Evolutionary conservation across 2,888 invertebrate genomes (phyloP).

Genomic region (Oscheius sp.): DNA sequence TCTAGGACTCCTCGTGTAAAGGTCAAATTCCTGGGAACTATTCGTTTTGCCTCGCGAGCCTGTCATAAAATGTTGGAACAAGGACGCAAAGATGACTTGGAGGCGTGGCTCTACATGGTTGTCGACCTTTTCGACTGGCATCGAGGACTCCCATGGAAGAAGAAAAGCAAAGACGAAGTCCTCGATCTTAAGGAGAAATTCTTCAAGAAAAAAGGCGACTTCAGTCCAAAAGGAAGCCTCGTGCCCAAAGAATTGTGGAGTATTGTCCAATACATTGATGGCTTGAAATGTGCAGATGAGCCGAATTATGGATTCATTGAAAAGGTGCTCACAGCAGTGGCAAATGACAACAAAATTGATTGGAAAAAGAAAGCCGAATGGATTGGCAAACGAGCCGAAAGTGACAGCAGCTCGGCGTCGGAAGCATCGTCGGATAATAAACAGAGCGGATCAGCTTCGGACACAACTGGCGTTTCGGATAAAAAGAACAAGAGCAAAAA

Average conservation of each 20-base stretch:
- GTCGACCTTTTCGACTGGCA: constrained; percentile 48
- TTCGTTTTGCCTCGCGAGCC: constrained; percentile 47
- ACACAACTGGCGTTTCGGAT: background rate
- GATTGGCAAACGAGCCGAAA: constrained; percentile 35
- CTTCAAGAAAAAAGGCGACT: constrained; percentile 18
- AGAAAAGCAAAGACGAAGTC: constrained; percentile 36
- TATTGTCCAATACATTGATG: constrained; percentile 19
- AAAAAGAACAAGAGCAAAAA: background rate
- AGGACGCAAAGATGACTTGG: constrained; percentile 54
- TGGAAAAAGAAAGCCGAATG: constrained; percentile 31
- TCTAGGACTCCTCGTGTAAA: constrained; percentile 40
- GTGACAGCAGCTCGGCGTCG: background rate
- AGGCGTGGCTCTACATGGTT: constrained; percentile 55
- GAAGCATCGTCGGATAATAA: constrained; percentile 9
- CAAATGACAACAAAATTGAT: constrained; percentile 3
- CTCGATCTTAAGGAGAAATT: constrained; percentile 31
- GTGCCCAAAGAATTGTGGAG: constrained; percentile 36
- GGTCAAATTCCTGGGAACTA: constrained; percentile 55
- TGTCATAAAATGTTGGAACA: constrained; percentile 51
- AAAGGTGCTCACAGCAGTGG: background rate
- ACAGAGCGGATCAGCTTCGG: constrained; percentile 17
- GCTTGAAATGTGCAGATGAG: constrained; percentile 15
- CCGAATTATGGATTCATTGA: constrained; percentile 31
- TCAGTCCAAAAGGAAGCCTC: background rate
- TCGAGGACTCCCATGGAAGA: constrained; percentile 49